Base-by-base conservation (phyloP, 2,113 vertebrate genomes). In the Psammodynastes pulverulentus region DNA sequence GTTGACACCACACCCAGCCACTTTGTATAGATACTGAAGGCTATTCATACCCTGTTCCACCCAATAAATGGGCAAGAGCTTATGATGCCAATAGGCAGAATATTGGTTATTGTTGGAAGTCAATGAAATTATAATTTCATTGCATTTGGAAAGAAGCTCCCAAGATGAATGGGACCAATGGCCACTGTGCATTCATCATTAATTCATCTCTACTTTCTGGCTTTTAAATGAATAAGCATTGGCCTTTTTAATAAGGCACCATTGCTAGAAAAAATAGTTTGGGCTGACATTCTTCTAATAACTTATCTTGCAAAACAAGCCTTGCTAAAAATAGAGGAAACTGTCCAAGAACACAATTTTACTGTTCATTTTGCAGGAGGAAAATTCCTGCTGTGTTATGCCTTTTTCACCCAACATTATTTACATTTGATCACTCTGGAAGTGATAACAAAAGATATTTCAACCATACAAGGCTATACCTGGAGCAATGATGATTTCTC, bases 41-140 rank as follows among this genome's bases (percentile, higher is more conserved):
- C 24, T 12, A n/a, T 34, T 72, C 29, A 15, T n/a, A 13, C 1
- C 29, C 29, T 67, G 4, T 15, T 67, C 12, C 9, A 12, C 23
- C 56, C 62, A 34, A 34, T 34, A 72, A 72, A 72, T 34, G n/a
- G 29, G 29, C 62, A 72, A 13, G 62, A 88, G 87, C 94, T 96
- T 97, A 97, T 95, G 93, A 95, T 94, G 93, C 96, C 96, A 95
- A 95, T 96, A 94, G 95, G 95, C 94, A 89, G 93, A 92, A 96
- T 96, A 92, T 95, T 97, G 92, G 95, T 95, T 96, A 95, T 95
- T 96, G 94, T 95, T 96, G 94, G 96, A 58, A 97, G 97, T 97
- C 96, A 97, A 95, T 96, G 94, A 95, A 95, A 97, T 96, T 97
- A 95, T 96, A 97, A 96, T 96, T 96, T 95, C 91, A 96, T n/a